Evolutionary conservation across 2,113 vertebrate genomes (phyloP), one percentile per base, ranked within the genome.

Genomic region (Clarias macrocephalus): DNA sequence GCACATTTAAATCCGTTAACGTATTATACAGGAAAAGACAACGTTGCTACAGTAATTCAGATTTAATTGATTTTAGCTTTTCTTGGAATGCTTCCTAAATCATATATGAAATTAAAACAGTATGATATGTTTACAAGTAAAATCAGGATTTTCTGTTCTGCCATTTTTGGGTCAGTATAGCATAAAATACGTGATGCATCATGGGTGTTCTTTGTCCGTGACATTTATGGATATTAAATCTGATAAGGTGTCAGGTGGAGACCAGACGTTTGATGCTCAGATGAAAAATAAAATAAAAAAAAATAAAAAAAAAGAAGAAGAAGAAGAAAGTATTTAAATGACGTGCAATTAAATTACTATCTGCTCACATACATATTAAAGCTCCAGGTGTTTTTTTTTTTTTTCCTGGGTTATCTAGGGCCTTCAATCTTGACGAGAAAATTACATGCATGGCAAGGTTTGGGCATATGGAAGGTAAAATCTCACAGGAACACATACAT

Each of bases 401-500:
- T 48, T 48, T 42, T 7, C n/a, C 42, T 16, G 82, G 56, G 75
- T 81, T 83, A 76, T 88, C 73, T 30, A 18, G 33, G 81, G 57
- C 72, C 63, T 72, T 63, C 57, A 86, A 30, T 65, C 80, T 52
- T 81, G 75, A 81, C 81, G 25, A 62, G 87, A 42, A 86, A 84
- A 88, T 88, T 63, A 70, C 87, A 73, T 73, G 65, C 83, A 57
- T 72, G 60, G 70, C 72, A 42, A 62, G 79, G 21, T 37, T 62
- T 82, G 28, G 52, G 62, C 79, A 82, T 85, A 73, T 83, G 85
- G 83, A 89, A 82, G 68, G n/a, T 42, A 11, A 82, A 65, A 30
- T 82, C 83, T 79, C 85, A 72, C 54, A 85, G 80, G 83, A 82
- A 33, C 65, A 21, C 30, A 33, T 63, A 19, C 56, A 87, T 82